These are phyloP conservation scores for Microcebus jonahi DNA, from an alignment of 2,113 vertebrate genomes.

Conservation along the genomic window DNA sequence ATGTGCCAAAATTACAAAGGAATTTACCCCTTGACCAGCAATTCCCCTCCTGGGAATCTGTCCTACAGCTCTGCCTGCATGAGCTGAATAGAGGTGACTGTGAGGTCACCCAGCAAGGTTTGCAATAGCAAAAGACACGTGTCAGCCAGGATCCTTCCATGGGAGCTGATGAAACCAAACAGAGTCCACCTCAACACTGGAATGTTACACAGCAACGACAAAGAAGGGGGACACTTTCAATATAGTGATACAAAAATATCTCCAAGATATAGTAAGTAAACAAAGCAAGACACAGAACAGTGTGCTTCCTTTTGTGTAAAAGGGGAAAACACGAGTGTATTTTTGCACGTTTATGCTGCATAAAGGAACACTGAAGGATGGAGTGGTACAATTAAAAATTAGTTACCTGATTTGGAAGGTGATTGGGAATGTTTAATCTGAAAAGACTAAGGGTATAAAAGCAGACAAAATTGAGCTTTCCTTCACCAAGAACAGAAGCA, in stretches of 20 bases:
- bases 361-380: not conserved
- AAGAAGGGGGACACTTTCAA: not conserved
- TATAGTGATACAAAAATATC: not conserved
- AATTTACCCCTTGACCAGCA: not conserved
- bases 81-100: not conserved
- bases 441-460: not conserved
- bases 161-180: not conserved
- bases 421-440: not conserved
- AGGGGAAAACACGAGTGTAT: not conserved
- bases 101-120: not conserved
- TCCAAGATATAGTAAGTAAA: not conserved
- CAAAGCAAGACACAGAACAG: not conserved
- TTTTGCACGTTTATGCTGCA: not conserved
- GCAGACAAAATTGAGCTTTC: not conserved
- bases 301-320: not conserved
- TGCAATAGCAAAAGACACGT: not conserved
- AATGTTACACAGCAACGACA: not conserved
- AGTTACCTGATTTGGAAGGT: not conserved
- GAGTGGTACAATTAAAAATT: not conserved
- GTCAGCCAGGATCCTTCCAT: too few species aligned
- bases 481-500: not conserved
- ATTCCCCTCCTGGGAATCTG: not conserved
- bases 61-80: not conserved
- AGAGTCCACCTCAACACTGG: rapidly evolving
- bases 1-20: not conserved